Conservation (phyloP, 2,113 vertebrate species). For the Lutjanus erythropterus region DNA sequence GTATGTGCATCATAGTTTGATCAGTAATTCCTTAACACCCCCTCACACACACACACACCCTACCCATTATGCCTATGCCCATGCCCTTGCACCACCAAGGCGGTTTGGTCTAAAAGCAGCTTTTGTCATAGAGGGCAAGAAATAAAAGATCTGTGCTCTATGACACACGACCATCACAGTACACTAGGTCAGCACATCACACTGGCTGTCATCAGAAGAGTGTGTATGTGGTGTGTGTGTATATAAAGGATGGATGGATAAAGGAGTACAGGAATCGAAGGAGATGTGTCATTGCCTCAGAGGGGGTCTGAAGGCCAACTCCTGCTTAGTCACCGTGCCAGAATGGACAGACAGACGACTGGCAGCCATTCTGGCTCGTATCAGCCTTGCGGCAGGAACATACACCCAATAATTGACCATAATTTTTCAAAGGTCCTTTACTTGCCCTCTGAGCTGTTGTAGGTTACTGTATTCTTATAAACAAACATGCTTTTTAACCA, state of each 20-base stretch:
- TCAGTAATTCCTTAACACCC: slow-evolving; percentile 52
- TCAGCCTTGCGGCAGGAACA: not conserved
- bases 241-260: slow-evolving; percentile 8
- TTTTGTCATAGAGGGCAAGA: slow-evolving; percentile 52
- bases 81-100: slow-evolving; percentile 12
- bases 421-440: not conserved
- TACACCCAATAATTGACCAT: slow-evolving; percentile 15
- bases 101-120: slow-evolving; percentile 52
- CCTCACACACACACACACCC: slow-evolving; percentile 34
- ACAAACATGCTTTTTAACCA: slow-evolving; percentile 13
- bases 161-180: slow-evolving; percentile 61
- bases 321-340: slow-evolving; percentile 78
- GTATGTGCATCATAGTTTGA: slow-evolving; percentile 63
- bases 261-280: slow-evolving; percentile 38
- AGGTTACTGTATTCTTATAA: slow-evolving; percentile 33
- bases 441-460: slow-evolving; percentile 14
- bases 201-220: slow-evolving; percentile 27
- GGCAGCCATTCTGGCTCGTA: slow-evolving; percentile 28
- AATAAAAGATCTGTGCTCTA: slow-evolving; percentile 47
- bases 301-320: slow-evolving; percentile 51
- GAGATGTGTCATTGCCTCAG: slow-evolving; percentile 72
- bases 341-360: slow-evolving; percentile 28
- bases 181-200: slow-evolving; percentile 54
- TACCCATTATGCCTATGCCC: slow-evolving; percentile 11
- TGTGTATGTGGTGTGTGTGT: slow-evolving; percentile 61